Evolutionary conservation across 2,888 invertebrate species (phyloP), one percentile per base, ranked within the genome.

Genomic region (Dynastes hyllus): DNA sequence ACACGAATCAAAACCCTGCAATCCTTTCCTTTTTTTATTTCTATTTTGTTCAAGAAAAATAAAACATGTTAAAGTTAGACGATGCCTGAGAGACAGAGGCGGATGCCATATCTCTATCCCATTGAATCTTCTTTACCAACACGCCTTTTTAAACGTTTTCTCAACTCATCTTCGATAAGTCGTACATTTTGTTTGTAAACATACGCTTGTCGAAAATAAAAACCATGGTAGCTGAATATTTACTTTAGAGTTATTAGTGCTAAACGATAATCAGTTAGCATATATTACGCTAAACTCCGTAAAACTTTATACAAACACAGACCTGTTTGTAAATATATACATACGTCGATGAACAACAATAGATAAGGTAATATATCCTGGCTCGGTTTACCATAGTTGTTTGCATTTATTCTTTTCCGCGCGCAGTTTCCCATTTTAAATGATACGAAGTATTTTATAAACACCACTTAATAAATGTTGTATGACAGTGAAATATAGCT

Each of bases 181-280:
- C 11, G 32, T 37, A 37, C 32, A 37, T 37, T 37, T 37, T 37
- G 32, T 37, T 37, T 37, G 32, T 37, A 37, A 37, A 37, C 11
- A 11, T 45, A 45, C 45, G 45, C 45, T 45, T 11, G 45, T 45
- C 8, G n/a, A 63, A 63, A 63, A 63, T 27, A 29, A 63, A 8
- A 63, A 8, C 11, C 4, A 29, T 32, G 27, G 63, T 27, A 29
- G 50, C 22, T 29, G 27, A 50, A 67, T 69, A 51, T 69, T 69
- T 50, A 51, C 51, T 69, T 53, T 69, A 29, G 51, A 69, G n/a
- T 69, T 69, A 69, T 69, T 27, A 69, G 27, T 51, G 11, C 22
- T 69, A 51, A 69, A 69, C 69, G 51, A 51, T 29, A 50, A 69
- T n/a, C 69, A 69, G 50, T 69, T 69, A 69, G 69, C 69, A 51